Conservation (phyloP, 2,888 invertebrate species). For the Lycocerus yunnanus region DNA sequence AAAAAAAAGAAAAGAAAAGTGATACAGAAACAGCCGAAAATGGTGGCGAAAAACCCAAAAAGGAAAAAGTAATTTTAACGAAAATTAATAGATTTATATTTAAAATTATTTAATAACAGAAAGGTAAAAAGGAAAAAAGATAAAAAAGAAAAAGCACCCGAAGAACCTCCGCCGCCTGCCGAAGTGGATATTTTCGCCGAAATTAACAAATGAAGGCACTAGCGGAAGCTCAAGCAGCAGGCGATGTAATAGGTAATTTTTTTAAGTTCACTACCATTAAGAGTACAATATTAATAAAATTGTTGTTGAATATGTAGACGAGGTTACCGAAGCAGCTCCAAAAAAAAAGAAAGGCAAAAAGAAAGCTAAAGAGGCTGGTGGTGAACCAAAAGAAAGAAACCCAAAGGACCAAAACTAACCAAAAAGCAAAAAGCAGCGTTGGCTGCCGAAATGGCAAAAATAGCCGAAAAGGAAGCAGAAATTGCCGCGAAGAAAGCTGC, state of each 20-base stretch:
- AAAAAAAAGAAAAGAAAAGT: background rate
- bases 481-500: slow-evolving; percentile 34
- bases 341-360: background rate
- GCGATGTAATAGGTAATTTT: background rate
- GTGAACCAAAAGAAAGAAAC: slow-evolving; percentile 26
- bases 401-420: slow-evolving; percentile 52
- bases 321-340: background rate
- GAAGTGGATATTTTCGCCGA: background rate
- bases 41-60: background rate
- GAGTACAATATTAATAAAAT: background rate
- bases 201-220: background rate
- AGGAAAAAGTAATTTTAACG: background rate
- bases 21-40: background rate
- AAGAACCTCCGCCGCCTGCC: background rate
- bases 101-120: background rate
- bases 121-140: background rate
- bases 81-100: background rate
- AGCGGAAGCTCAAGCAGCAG: background rate
- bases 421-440: slow-evolving; percentile 56
- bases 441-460: slow-evolving; percentile 55
- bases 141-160: background rate
- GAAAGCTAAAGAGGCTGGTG: background rate
- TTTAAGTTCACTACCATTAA: background rate
- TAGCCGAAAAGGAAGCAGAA: slow-evolving; percentile 45
- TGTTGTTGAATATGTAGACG: background rate